Conservation (phyloP, 2,888 invertebrate species). For the Rhamnusium bicolor region DNA sequence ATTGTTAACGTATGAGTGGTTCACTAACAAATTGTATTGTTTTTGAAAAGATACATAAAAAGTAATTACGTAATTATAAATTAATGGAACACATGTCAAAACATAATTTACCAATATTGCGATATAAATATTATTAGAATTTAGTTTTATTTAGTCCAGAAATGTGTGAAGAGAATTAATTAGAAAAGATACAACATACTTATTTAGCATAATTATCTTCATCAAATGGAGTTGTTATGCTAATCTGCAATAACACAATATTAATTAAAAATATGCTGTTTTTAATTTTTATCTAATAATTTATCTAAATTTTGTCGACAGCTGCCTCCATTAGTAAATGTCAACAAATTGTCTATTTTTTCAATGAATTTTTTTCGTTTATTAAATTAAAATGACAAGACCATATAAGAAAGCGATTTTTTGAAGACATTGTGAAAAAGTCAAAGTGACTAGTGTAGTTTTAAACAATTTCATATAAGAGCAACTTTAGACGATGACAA, state of each 20-base stretch:
- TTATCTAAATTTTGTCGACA: slow-evolving; percentile 24
- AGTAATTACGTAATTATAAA: background rate
- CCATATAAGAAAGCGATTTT: no score
- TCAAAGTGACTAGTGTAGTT: no score
- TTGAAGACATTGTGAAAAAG: no score
- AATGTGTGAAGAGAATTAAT: slow-evolving; percentile 15
- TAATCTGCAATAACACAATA: slow-evolving; percentile 13
- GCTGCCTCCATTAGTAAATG: slow-evolving; percentile 18
- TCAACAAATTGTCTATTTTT: slow-evolving; percentile 23
- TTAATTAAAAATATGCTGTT: slow-evolving; percentile 25
- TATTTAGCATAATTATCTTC: slow-evolving; percentile 10
- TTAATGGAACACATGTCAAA: background rate
- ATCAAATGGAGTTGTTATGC: slow-evolving; percentile 24
- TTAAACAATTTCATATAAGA: no score
- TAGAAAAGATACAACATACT: background rate
- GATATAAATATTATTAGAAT: background rate
- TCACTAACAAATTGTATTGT: no score
- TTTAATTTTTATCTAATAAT: slow-evolving; percentile 12
- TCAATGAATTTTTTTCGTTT: background rate
- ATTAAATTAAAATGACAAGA: background rate
- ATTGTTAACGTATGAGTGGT: no score
- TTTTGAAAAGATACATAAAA: no score
- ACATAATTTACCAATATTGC: background rate
- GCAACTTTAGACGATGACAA: no score
- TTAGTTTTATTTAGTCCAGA: background rate